A percentile compares a stretch with the other conserved stretches of the same genome.
These are phyloP conservation scores for Piezodorus guildinii DNA, from an alignment of 1,140 invertebrate species.

Conservation along the genomic window DNA sequence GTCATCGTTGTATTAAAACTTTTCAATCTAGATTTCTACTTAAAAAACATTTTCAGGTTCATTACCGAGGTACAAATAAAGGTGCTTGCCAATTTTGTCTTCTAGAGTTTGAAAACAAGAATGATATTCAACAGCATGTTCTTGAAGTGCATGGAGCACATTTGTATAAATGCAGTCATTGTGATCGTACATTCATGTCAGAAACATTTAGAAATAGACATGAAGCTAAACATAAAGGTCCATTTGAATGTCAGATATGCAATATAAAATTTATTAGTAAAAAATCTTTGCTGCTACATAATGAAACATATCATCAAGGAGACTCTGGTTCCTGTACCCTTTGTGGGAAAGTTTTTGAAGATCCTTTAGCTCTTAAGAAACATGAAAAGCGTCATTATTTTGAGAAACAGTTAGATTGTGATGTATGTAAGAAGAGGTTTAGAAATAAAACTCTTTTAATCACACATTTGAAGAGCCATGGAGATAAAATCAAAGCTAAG, in stretches of 20 bases:
- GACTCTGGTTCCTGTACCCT: conserved; percentile 9
- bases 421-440: conserved; percentile 19
- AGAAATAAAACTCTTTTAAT: conserved; percentile 21
- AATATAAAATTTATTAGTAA: conserved; percentile 18
- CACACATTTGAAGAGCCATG: conserved; percentile 9
- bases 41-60: conserved; percentile 19
- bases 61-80: conserved; percentile 21
- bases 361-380: conserved; percentile 12
- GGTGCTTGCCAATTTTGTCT: conserved; percentile 21
- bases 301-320: conserved; percentile 20
- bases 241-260: conserved; percentile 18
- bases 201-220: conserved; percentile 18
- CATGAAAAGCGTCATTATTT: conserved; percentile 24
- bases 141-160: conserved; percentile 21
- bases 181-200: conserved; percentile 20
- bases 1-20: conserved; percentile 19
- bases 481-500: conserved; percentile 14
- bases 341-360: conserved; percentile 19
- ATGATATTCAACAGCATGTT: conserved; percentile 20
- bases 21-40: conserved; percentile 16
- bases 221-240: conserved; percentile 14
- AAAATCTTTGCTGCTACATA: conserved; percentile 14
- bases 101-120: conserved; percentile 23
- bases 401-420: conserved; percentile 19
- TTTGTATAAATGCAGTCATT: conserved; percentile 23